A percentile compares a stretch with the other conserved stretches of the same genome.
phyloP scores from a whole-genome alignment of 2,888 invertebrate genomes.

The Drosophila mayaguana region DNA sequence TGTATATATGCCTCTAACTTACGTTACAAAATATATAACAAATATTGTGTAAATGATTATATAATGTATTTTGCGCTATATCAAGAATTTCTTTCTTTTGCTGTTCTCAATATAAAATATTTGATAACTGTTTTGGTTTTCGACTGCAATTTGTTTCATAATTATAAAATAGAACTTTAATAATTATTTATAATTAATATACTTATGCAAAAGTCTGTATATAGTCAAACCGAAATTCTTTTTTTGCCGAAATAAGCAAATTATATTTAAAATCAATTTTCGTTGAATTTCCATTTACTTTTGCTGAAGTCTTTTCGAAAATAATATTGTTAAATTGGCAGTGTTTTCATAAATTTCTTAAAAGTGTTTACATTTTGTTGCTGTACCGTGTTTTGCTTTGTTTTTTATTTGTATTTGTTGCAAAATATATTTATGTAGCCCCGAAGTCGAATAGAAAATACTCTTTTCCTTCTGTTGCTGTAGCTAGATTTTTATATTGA shows the following conservation, averaged over 20 bases:
- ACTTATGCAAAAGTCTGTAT: constrained; percentile 45
- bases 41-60: constrained; percentile 72
- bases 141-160: constrained; percentile 15
- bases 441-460: constrained; percentile 23
- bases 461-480: constrained; percentile 9
- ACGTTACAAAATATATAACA: constrained; percentile 80
- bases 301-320: constrained; percentile 34
- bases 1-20: constrained; percentile 67
- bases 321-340: constrained; percentile 47
- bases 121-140: constrained; percentile 24
- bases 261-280: constrained; percentile 23
- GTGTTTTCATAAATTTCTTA: constrained; percentile 32
- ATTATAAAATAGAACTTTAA: constrained; percentile 15
- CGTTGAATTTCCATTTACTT: constrained; percentile 30
- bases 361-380: constrained; percentile 25
- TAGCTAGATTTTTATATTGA: constrained; percentile 6
- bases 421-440: constrained; percentile 32
- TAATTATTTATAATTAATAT: constrained; percentile 6
- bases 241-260: constrained; percentile 21
- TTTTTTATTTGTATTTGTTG: background rate
- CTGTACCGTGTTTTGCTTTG: constrained; percentile 37
- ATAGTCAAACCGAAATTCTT: constrained; percentile 26
- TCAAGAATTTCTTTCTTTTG: constrained; percentile 34
- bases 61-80: constrained; percentile 55
- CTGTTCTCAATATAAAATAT: constrained; percentile 45